phyloP scores from a whole-genome alignment of 2,888 invertebrate species.

The Parnassius orleans region DNA sequence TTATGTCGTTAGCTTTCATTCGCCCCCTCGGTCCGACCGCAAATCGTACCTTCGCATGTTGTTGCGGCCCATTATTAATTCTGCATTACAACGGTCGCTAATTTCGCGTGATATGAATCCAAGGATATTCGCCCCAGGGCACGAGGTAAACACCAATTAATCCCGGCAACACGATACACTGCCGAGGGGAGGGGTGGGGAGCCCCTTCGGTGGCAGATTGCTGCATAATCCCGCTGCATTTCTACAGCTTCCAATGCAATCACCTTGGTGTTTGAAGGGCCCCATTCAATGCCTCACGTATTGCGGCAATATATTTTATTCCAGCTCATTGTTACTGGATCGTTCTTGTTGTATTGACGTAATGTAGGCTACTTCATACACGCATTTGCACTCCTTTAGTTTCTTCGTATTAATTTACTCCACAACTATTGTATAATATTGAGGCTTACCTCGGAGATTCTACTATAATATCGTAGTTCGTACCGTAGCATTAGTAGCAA shows the following conservation, averaged over 20 bases:
- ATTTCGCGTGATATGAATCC: conserved; percentile 69
- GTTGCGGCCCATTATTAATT: conserved; percentile 60
- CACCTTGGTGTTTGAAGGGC: conserved; percentile 43
- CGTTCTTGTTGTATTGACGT: conserved; percentile 40
- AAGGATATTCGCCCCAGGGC: conserved; percentile 52
- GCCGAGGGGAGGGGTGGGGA: conserved; percentile 48
- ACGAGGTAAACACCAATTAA: conserved; percentile 76
- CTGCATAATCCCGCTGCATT: conserved; percentile 72
- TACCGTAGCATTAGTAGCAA: too few species aligned
- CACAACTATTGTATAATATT: too few species aligned
- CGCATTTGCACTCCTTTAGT: too few species aligned
- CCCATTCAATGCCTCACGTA: conserved; percentile 46
- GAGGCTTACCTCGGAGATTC: too few species aligned
- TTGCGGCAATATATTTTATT: conserved; percentile 59
- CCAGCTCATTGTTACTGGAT: conserved; percentile 56
- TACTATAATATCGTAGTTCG: too few species aligned
- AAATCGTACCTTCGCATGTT: conserved; percentile 44
- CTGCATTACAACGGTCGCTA: conserved; percentile 65
- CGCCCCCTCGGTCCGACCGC: conserved; percentile 30
- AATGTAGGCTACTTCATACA: not conserved
- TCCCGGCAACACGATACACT: conserved; percentile 72
- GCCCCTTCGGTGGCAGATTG: conserved; percentile 51
- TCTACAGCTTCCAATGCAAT: conserved; percentile 72
- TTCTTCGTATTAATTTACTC: too few species aligned
- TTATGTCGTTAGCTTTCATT: conserved; percentile 7